Conservation (phyloP, 2,888 invertebrate species). For the Subacronicta megacephala region DNA sequence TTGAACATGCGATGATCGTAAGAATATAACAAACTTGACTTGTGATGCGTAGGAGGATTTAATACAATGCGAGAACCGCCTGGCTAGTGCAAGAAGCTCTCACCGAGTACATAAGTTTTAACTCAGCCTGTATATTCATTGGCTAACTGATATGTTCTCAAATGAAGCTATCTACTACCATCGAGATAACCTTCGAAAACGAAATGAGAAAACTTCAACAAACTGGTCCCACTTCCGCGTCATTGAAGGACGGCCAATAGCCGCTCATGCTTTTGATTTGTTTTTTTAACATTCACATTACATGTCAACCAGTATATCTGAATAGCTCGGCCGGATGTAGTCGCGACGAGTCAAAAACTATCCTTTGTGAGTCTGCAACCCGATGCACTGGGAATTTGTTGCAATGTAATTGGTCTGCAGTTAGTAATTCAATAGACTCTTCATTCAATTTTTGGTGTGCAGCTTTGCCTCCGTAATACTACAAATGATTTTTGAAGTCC, state of each 20-base stretch:
- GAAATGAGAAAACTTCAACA: slow-evolving; percentile 39
- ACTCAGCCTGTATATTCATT: too few species aligned
- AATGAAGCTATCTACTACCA: too few species aligned
- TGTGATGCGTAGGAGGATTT: too few species aligned
- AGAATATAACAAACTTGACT: too few species aligned
- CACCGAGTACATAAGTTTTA: too few species aligned
- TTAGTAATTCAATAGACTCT: slow-evolving; percentile 27
- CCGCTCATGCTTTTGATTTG: slow-evolving; percentile 19
- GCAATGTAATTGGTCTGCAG: slow-evolving; percentile 33
- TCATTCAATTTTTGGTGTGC: too few species aligned
- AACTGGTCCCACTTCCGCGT: slow-evolving; percentile 56
- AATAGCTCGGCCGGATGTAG: slow-evolving; percentile 45
- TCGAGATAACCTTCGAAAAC: slow-evolving; percentile 9
- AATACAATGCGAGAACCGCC: too few species aligned
- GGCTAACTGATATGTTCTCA: too few species aligned
- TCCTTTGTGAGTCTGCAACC: slow-evolving; percentile 42
- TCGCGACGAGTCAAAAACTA: slow-evolving; percentile 50
- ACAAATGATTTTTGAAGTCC: too few species aligned
- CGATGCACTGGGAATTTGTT: slow-evolving; percentile 44
- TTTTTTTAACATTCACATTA: slow-evolving; percentile 20
- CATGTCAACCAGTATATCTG: slow-evolving; percentile 40
- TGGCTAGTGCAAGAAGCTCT: too few species aligned
- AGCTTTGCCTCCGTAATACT: too few species aligned
- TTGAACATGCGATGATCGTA: too few species aligned
- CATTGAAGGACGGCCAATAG: slow-evolving; percentile 47